Evolutionary conservation across 2,113 vertebrate genomes (phyloP).

Genomic region (Solea senegalensis): DNA sequence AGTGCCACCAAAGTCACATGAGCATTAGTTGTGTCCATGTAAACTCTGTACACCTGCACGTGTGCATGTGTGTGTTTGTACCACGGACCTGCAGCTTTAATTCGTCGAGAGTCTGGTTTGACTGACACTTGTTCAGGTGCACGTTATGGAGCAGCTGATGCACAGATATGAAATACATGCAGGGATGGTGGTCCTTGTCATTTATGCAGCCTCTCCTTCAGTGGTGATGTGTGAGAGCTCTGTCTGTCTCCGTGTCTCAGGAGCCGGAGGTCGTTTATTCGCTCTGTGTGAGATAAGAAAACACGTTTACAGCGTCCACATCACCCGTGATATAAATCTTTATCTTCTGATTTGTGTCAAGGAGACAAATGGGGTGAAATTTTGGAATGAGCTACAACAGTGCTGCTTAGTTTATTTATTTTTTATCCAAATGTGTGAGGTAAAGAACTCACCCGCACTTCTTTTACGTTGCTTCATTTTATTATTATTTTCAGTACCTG

Average conservation of each 20-base stretch:
- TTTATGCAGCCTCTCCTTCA: not conserved
- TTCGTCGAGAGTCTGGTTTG: conserved; percentile 3
- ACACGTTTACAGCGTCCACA: conserved; percentile 91
- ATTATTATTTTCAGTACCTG: no score
- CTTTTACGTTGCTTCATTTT: no score
- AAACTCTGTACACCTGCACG: not conserved
- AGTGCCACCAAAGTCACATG: conserved; percentile 36
- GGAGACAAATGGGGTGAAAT: conserved; percentile 91
- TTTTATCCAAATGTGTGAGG: not conserved
- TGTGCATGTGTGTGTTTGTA: not conserved
- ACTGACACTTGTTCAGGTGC: conserved; percentile 29
- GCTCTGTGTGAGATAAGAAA: conserved; percentile 81
- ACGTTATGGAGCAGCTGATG: not conserved
- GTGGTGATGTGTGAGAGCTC: conserved; percentile 25
- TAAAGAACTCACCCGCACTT: not conserved
- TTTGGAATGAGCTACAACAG: conserved; percentile 85
- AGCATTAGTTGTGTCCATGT: conserved; percentile 28
- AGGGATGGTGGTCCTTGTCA: not conserved
- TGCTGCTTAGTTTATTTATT: not conserved
- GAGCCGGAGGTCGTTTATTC: conserved; percentile 28
- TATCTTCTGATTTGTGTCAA: conserved; percentile 98
- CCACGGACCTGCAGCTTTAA: not conserved
- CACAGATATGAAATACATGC: conserved; percentile 15
- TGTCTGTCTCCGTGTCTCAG: conserved; percentile 43
- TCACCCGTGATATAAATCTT: conserved; percentile 94